Evolutionary conservation across 2,797 vertebrate genomes (phyloP).

Genomic region (Lophius americanus): DNA sequence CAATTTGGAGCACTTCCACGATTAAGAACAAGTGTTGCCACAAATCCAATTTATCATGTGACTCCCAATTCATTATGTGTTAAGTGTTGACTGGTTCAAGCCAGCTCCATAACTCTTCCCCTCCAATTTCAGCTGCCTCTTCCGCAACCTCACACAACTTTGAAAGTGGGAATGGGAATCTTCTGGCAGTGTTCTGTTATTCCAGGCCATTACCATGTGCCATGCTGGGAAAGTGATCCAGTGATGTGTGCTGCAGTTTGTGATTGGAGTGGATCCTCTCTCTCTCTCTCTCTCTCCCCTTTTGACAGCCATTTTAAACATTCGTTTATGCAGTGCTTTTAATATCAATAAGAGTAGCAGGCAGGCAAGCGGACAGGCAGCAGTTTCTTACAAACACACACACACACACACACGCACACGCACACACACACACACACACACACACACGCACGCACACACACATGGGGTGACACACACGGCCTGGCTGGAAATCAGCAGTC

Average conservation of each 20-base stretch:
- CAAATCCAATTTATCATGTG: constrained; percentile 74
- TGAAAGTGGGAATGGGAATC: constrained; percentile 68
- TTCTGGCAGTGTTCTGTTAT: constrained; percentile 75
- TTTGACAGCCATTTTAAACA: constrained; percentile 82
- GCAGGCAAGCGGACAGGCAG: constrained; percentile 78
- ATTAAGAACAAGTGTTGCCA: constrained; percentile 60
- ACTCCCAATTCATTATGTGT: constrained; percentile 76
- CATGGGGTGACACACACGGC: constrained; percentile 72
- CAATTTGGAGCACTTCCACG: constrained; percentile 64
- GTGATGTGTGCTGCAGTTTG: constrained; percentile 78
- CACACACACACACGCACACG: constrained; percentile 47
- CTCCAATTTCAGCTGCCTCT: constrained; percentile 43
- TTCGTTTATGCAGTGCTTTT: constrained; percentile 82
- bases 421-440: constrained; percentile 68
- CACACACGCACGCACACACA: constrained; percentile 61
- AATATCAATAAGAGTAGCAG: constrained; percentile 83
- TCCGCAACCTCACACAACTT: constrained; percentile 48
- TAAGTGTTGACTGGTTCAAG: constrained; percentile 80
- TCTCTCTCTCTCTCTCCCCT: constrained; percentile 69
- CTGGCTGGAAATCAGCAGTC: constrained; percentile 80
- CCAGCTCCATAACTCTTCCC: constrained; percentile 63
- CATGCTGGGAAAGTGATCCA: constrained; percentile 73
- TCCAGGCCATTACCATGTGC: constrained; percentile 80
- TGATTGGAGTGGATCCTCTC: constrained; percentile 78
- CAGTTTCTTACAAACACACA: constrained; percentile 72